Evolutionary conservation across 2,888 invertebrate genomes (phyloP).

Genomic region (Petrolisthes cinctipes): DNA sequence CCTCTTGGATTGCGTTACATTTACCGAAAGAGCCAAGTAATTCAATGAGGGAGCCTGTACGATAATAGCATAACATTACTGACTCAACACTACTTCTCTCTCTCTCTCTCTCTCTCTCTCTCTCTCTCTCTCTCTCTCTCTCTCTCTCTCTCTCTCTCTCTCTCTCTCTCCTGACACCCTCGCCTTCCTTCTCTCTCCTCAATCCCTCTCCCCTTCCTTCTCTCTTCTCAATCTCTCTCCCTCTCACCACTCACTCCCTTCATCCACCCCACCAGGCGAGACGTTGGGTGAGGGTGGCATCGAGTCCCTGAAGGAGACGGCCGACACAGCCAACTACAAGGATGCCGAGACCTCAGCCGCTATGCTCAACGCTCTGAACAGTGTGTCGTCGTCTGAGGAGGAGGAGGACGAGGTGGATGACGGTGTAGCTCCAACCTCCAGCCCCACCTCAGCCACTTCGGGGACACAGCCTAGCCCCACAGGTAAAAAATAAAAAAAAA

Average conservation of each 20-base stretch:
- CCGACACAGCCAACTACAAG: constrained; percentile 36
- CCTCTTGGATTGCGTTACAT: not conserved
- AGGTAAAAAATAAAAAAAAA: not conserved
- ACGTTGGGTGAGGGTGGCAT: not conserved
- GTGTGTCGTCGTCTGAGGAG: constrained; percentile 22
- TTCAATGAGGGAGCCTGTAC: too few species aligned
- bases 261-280: constrained; percentile 16
- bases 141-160: constrained; percentile 20
- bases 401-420: not conserved
- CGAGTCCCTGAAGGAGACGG: constrained; percentile 33
- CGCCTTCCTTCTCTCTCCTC: constrained; percentile 8
- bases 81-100: not conserved
- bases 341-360: constrained; percentile 48
- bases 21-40: not conserved
- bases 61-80: too few species aligned
- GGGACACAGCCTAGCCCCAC: not conserved
- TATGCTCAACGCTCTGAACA: constrained; percentile 13
- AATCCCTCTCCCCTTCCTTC: not conserved
- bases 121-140: constrained; percentile 8
- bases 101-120: constrained; percentile 3
- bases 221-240: not conserved
- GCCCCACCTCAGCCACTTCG: not conserved
- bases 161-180: constrained; percentile 11
- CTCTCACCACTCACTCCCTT: not conserved
- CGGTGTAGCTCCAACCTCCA: constrained; percentile 3